Base-by-base conservation (phyloP, 2,888 invertebrate species). In the Isoperla grammatica region DNA sequence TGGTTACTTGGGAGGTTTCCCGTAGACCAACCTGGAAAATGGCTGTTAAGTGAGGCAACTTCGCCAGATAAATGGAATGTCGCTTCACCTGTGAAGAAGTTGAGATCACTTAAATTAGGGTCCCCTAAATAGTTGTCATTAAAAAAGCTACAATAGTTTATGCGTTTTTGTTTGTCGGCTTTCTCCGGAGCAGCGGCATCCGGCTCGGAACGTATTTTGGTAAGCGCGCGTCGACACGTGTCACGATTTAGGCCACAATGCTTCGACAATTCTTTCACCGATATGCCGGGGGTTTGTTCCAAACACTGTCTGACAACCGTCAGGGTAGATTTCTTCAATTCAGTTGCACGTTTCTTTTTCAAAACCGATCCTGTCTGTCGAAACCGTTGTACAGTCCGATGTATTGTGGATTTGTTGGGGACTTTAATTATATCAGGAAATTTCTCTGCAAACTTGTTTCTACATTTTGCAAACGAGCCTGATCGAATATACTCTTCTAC, bases 361-460 rank as follows among this genome's bases (percentile, higher is more conserved):
- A 53, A 39, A 11, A 53, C 53, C 1, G 53, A 53, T 17, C 53
- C 53, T 11, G 53, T 53, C 39, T 39, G 53, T 12, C 53, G 37
- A 39, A 53, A 53, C 20, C 53, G 4, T 39, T 53, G 53, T n/a
- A 53, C 53, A 1, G 53, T 53, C 11, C 53, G 37, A 17, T 53
- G 53, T n/a, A 53, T 53, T 2, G 53, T 53, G 17, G 53, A 53
- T 39, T 53, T 53, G 39, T 53, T 53, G n/a, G 53, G 53, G 9
- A 53, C 20, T 19, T 53, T 53, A 2, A 19, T 1, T 12, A 53
- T 39, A 15, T 37, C 20, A 17, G 53, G 53, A 39, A 53, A 53
- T 15, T n/a, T 37, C 19, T 53, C 53, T 2, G 53, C 53, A 53
- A 53, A 53, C 40, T 53, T 53, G 12, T 39, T 53, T 13, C 53